These are phyloP conservation scores for Eledone cirrhosa DNA, from an alignment of 2,888 invertebrate species.

Conservation along the genomic window DNA sequence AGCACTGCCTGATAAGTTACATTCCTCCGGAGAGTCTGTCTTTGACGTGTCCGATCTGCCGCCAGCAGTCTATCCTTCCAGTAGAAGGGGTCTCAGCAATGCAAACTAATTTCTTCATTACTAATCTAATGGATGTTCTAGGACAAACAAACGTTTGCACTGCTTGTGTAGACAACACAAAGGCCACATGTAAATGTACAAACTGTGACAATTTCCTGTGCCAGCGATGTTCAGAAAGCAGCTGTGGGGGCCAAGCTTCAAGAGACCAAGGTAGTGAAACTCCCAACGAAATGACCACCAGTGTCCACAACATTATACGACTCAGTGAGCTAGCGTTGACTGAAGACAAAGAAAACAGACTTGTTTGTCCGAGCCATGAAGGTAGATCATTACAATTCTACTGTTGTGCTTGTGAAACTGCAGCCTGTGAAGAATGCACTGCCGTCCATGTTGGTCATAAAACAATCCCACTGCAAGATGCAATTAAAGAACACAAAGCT, in stretches of 20 bases:
- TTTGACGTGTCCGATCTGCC: constrained; percentile 69
- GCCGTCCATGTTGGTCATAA: constrained; percentile 68
- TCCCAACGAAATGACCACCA: constrained; percentile 20
- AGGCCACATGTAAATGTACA: constrained; percentile 59
- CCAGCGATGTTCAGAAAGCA: constrained; percentile 55
- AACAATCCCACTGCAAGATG: constrained; percentile 66
- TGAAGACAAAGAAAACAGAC: constrained; percentile 45
- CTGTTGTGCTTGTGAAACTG: constrained; percentile 70
- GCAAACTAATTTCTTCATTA: constrained; percentile 68
- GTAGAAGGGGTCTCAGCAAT: constrained; percentile 68
- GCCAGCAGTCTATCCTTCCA: constrained; percentile 69
- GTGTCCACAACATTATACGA: constrained; percentile 51
- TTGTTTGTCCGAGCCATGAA: constrained; percentile 65
- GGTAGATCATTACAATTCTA: constrained; percentile 66
- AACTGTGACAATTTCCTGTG: constrained; percentile 62
- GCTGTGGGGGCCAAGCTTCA: constrained; percentile 46
- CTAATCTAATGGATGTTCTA: constrained; percentile 67
- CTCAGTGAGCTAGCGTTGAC: constrained; percentile 54
- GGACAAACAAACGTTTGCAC: constrained; percentile 56
- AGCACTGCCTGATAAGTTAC: constrained; percentile 67
- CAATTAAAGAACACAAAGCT: constrained; percentile 66
- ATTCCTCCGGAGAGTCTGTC: constrained; percentile 69
- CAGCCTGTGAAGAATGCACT: constrained; percentile 69
- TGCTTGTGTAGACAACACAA: constrained; percentile 51
- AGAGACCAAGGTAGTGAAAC: constrained; percentile 1